Evolutionary conservation across 1,140 invertebrate species (phyloP).

Genomic region (Drosophila obscura): DNA sequence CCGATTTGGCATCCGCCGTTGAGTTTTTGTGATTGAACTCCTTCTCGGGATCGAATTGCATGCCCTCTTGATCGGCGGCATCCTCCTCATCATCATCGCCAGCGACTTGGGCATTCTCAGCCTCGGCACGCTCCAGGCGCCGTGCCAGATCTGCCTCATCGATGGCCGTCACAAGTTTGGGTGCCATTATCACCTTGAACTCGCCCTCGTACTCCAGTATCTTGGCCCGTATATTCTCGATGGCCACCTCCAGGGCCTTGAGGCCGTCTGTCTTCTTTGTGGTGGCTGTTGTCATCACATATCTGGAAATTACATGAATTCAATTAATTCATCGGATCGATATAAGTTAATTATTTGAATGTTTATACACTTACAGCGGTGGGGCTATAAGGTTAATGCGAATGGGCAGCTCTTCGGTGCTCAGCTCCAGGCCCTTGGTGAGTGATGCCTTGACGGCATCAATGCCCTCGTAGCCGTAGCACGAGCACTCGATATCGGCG

Average conservation of each 20-base stretch:
- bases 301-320: conserved; percentile 44
- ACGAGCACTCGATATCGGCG: conserved; percentile 98
- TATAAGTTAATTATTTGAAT: conserved; percentile 1
- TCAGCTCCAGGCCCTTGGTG: conserved; percentile 95
- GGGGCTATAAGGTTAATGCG: conserved; percentile 99
- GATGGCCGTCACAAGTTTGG: conserved; percentile 98
- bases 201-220: conserved; percentile 94
- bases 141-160: conserved; percentile 97
- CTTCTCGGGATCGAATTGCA: conserved; percentile 84
- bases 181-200: conserved; percentile 98
- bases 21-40: conserved; percentile 77
- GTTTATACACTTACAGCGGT: conserved; percentile 88
- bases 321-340: neutral
- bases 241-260: conserved; percentile 93
- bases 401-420: conserved; percentile 96
- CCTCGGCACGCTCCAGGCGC: conserved; percentile 96
- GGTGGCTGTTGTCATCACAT: conserved; percentile 97
- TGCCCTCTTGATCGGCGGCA: conserved; percentile 85
- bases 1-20: conserved; percentile 30
- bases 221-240: conserved; percentile 93
- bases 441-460: conserved; percentile 98
- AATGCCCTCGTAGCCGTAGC: conserved; percentile 99
- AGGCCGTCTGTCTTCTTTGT: conserved; percentile 97
- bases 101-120: conserved; percentile 96
- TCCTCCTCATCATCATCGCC: conserved; percentile 95